Conservation (phyloP, 2,888 invertebrate genomes). For the Oligia latruncula region DNA sequence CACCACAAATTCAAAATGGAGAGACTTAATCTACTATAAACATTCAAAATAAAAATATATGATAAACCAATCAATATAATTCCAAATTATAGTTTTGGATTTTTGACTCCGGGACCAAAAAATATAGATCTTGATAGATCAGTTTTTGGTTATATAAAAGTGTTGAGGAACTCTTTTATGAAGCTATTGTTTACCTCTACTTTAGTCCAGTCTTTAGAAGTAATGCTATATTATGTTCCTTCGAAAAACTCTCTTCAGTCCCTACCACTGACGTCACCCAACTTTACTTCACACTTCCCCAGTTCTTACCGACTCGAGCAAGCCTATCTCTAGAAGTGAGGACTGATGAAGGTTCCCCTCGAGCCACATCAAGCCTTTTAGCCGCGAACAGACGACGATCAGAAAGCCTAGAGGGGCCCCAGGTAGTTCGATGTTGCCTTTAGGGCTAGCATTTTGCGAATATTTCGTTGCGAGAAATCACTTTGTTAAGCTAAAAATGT, state of each 20-base stretch:
- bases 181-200: not conserved
- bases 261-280: not conserved
- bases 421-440: constrained; percentile 78
- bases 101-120: not conserved
- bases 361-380: constrained; percentile 85
- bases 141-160: not conserved
- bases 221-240: not conserved
- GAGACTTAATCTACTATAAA: not conserved
- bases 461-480: constrained; percentile 19
- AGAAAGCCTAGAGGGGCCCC: constrained; percentile 91
- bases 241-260: not conserved
- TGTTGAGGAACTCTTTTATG: not conserved
- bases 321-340: constrained; percentile 91
- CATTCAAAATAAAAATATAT: too few relatives aligned
- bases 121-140: not conserved
- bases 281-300: constrained; percentile 64
- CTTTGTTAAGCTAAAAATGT: constrained; percentile 11
- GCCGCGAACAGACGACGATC: constrained; percentile 88
- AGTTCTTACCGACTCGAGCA: constrained; percentile 91
- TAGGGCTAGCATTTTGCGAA: constrained; percentile 48
- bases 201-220: not conserved
- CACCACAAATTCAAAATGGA: not conserved
- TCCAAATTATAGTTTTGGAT: not conserved
- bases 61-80: not conserved
- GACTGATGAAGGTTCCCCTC: constrained; percentile 84